Conservation (phyloP, 2,797 vertebrate species). For the Sphenopsis melanotis region DNA sequence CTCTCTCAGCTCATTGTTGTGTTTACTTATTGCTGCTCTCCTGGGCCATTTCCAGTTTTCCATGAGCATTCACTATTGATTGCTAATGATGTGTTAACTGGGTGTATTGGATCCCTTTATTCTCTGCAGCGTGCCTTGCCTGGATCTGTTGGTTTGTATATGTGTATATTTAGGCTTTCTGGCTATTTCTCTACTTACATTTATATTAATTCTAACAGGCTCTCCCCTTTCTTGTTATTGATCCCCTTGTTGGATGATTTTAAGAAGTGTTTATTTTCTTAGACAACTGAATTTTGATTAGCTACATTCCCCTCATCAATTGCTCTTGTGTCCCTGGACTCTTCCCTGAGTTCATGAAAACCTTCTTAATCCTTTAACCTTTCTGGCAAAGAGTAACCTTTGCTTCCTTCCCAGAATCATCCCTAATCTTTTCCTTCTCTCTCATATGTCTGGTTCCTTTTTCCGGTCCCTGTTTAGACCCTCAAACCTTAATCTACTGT, state of each 20-base stretch:
- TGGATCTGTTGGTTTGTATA: neutral
- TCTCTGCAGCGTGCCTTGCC: neutral
- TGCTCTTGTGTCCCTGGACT: neutral
- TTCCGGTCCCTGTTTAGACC: neutral
- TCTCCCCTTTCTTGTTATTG: neutral
- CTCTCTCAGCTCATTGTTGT: neutral
- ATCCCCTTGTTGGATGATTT: neutral
- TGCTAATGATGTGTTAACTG: constrained; percentile 18
- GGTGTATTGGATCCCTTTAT: neutral
- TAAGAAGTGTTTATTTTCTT: neutral
- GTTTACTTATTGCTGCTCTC: constrained; percentile 15
- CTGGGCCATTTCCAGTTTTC: constrained; percentile 31
- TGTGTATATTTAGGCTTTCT: neutral
- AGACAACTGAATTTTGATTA: constrained; percentile 33
- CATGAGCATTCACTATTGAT: constrained; percentile 10
- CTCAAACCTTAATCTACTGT: neutral
- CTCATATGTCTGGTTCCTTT: neutral
- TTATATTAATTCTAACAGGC: neutral
- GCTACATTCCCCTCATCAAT: neutral
- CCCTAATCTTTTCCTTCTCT: neutral
- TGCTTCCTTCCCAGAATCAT: neutral
- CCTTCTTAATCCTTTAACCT: neutral
- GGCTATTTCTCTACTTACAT: neutral
- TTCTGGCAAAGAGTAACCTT: neutral
- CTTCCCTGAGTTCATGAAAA: neutral